Evolutionary conservation across 2,797 vertebrate genomes (phyloP).

Genomic region (Brachymystax lenok): DNA sequence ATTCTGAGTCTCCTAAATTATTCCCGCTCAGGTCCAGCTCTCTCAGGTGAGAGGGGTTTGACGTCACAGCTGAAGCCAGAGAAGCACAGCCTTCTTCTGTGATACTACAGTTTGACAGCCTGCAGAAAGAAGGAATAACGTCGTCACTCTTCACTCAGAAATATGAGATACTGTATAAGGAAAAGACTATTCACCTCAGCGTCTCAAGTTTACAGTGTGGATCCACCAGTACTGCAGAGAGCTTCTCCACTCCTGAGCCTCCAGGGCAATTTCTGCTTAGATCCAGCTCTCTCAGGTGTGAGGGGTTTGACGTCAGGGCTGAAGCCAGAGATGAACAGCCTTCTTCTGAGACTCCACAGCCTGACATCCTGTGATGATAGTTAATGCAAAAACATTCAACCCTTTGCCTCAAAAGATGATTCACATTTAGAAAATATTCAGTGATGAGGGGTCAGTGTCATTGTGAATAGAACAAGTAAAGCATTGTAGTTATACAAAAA

Average conservation of each 20-base stretch:
- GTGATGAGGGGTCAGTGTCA: too few species aligned
- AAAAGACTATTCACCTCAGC: neutral
- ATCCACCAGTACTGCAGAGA: neutral
- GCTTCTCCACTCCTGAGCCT: neutral
- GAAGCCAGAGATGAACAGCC: neutral
- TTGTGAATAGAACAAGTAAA: too few species aligned
- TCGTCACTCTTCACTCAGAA: neutral
- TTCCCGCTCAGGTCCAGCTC: neutral
- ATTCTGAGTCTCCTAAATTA: neutral
- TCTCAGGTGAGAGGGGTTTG: neutral
- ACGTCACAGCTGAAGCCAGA: neutral
- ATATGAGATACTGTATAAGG: neutral
- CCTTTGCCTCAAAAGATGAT: too few species aligned
- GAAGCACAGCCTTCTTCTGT: neutral
- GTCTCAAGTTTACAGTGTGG: neutral
- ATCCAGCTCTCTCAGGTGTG: constrained; percentile 1
- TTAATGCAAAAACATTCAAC: too few species aligned
- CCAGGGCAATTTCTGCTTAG: neutral
- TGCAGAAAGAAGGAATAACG: neutral
- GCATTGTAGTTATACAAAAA: too few species aligned
- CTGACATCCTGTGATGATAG: neutral
- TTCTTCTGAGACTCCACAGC: neutral
- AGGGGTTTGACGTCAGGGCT: neutral
- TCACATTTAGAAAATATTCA: too few species aligned
- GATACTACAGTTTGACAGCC: neutral